phyloP scores from a whole-genome alignment of 1,140 invertebrate species.

The Apis florea region DNA sequence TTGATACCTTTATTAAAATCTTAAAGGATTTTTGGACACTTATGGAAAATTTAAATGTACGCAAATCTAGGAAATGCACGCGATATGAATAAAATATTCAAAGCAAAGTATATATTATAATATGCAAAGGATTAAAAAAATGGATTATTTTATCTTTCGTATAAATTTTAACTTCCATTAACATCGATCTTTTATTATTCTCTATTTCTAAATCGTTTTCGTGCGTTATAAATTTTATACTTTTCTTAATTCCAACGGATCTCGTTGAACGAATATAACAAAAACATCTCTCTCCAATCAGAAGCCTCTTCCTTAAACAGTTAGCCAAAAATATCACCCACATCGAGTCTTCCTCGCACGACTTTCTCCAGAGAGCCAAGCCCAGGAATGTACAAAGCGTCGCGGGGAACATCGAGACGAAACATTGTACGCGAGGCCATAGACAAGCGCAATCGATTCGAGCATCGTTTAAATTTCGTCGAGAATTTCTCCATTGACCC shows the following conservation, averaged over 20 bases:
- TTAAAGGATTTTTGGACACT: no score
- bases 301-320: neutral
- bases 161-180: no score
- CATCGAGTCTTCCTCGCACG: neutral
- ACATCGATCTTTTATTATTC: no score
- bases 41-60: no score
- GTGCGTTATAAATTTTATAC: no score
- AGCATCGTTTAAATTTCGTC: neutral
- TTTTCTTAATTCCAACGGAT: no score
- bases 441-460: no score
- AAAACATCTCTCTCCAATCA: neutral
- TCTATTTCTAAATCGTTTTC: no score
- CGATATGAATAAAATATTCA: neutral
- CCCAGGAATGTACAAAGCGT: neutral
- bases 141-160: no score
- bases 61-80: neutral
- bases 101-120: no score
- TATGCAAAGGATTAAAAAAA: no score
- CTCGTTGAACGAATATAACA: neutral
- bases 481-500: conserved; percentile 19
- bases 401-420: neutral
- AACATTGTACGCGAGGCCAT: neutral
- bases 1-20: no score
- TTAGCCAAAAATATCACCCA: neutral
- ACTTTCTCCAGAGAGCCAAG: neutral